phyloP scores from a whole-genome alignment of 2,888 invertebrate species.

The Oscheius sp. region DNA sequence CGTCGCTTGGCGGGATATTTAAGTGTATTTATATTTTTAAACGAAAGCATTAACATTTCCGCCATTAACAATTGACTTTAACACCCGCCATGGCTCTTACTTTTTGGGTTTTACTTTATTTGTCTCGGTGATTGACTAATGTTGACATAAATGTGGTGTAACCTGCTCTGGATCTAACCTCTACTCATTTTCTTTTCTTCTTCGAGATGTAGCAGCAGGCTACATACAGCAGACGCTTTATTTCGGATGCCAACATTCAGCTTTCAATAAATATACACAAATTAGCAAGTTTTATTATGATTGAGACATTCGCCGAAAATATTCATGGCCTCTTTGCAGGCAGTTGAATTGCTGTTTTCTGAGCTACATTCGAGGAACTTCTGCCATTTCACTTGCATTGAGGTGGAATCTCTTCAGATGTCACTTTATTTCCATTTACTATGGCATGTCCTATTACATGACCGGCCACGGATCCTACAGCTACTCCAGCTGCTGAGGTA shows the following conservation, averaged over 20 bases:
- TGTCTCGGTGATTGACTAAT: slow-evolving; percentile 16
- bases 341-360: too few species aligned
- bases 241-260: slow-evolving; percentile 36
- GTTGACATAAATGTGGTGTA: slow-evolving; percentile 32
- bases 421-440: too few species aligned
- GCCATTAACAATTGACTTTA: slow-evolving; percentile 29
- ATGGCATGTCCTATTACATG: too few species aligned
- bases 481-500: too few species aligned
- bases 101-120: slow-evolving; percentile 4
- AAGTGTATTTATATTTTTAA: slow-evolving; percentile 34
- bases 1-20: not conserved
- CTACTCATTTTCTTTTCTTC: slow-evolving; percentile 4
- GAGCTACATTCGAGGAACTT: too few species aligned
- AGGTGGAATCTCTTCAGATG: too few species aligned
- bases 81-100: slow-evolving; percentile 14
- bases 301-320: too few species aligned
- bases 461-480: too few species aligned
- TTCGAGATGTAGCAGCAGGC: slow-evolving; percentile 33
- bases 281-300: too few species aligned
- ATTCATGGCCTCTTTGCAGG: too few species aligned
- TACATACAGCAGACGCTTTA: slow-evolving; percentile 35
- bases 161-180: slow-evolving; percentile 36
- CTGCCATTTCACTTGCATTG: too few species aligned
- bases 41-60: slow-evolving; percentile 9
- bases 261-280: slow-evolving; percentile 19